Conservation (phyloP, 2,797 vertebrate genomes). For the Semotilus atromaculatus region DNA sequence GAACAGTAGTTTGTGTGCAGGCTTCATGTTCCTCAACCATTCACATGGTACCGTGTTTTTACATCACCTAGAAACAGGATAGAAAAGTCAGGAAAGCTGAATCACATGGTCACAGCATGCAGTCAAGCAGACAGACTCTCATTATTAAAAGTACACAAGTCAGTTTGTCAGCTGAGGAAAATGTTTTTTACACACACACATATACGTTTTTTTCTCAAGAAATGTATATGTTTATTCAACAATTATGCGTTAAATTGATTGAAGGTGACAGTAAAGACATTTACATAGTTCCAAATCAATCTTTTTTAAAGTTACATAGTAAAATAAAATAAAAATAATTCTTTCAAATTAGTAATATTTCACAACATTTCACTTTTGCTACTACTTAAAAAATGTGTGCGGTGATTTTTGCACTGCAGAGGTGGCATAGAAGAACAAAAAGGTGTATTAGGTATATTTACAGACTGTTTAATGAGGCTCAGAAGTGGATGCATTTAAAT, state of each 20-base stretch:
- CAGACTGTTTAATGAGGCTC: too few relatives aligned
- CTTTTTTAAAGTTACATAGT: too few relatives aligned
- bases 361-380: too few relatives aligned
- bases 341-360: too few relatives aligned
- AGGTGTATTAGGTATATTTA: too few relatives aligned
- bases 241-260: background rate
- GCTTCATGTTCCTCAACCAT: slow-evolving; percentile 93
- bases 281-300: background rate
- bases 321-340: too few relatives aligned
- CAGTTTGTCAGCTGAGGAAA: background rate
- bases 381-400: too few relatives aligned
- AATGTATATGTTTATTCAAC: background rate
- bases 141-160: slow-evolving; percentile 3
- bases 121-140: slow-evolving; percentile 6
- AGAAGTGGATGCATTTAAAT: too few relatives aligned
- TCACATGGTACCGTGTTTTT: slow-evolving; percentile 86
- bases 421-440: too few relatives aligned
- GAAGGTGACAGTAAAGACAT: background rate
- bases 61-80: slow-evolving; percentile 79
- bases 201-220: background rate
- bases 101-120: slow-evolving; percentile 24
- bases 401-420: too few relatives aligned
- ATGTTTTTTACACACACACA: too few relatives aligned
- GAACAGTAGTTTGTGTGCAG: slow-evolving; percentile 93
- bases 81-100: background rate